These are phyloP conservation scores for Pristionchus japonicus DNA, from an alignment of 2,888 invertebrate genomes.

Conservation along the genomic window DNA sequence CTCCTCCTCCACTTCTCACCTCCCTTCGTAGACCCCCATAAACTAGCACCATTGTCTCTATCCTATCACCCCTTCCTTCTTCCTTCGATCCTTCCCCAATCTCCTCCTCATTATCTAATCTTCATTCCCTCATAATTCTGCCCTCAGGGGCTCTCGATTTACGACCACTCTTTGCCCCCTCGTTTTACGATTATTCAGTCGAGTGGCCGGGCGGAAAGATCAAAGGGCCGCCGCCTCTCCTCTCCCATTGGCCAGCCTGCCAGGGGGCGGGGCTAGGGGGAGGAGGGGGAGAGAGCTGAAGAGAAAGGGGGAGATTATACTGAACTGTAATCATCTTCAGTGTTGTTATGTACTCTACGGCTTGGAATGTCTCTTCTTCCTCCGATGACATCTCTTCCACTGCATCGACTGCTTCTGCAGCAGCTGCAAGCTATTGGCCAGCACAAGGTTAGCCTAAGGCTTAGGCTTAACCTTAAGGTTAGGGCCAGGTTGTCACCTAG, in stretches of 20 bases:
- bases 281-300: constrained; percentile 23
- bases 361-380: constrained; percentile 30
- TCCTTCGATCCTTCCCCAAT: neutral
- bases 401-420: neutral
- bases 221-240: constrained; percentile 26
- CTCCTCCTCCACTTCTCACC: neutral
- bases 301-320: constrained; percentile 34
- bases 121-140: constrained; percentile 32
- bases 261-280: constrained; percentile 24
- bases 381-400: constrained; percentile 29
- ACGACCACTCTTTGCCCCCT: constrained; percentile 40
- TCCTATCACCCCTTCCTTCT: neutral
- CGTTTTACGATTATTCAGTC: constrained; percentile 46
- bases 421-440: constrained; percentile 27
- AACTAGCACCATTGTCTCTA: constrained; percentile 20
- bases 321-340: constrained; percentile 40
- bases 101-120: constrained; percentile 40
- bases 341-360: constrained; percentile 35
- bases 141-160: constrained; percentile 44
- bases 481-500: neutral
- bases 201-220: constrained; percentile 28
- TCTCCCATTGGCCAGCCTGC: constrained; percentile 10
- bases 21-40: neutral
- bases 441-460: constrained; percentile 27
- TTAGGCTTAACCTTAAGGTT: too few relatives aligned